Evolutionary conservation across 2,797 vertebrate genomes (phyloP).

Genomic region (Chaetodon trifasciatus): DNA sequence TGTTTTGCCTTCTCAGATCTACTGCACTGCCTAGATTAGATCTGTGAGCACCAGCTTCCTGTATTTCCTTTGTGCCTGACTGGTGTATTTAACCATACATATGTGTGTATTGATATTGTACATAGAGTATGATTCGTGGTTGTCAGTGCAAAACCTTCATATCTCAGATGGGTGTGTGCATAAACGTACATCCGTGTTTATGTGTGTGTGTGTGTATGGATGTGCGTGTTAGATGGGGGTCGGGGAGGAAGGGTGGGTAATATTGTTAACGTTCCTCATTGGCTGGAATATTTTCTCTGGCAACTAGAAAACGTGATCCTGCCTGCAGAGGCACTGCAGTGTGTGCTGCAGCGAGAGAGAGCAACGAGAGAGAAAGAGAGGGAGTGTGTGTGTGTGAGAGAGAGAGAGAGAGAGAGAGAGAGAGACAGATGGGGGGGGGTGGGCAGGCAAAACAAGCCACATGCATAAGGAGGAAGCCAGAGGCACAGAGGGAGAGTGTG

Average conservation of each 20-base stretch:
- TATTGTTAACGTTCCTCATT: conserved; percentile 73
- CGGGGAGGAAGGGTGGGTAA: conserved; percentile 39
- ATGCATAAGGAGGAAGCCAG: conserved; percentile 76
- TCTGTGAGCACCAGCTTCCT: conserved; percentile 52
- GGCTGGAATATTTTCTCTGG: conserved; percentile 83
- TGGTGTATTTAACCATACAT: conserved; percentile 32
- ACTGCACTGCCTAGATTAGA: conserved; percentile 45
- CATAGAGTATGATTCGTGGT: conserved; percentile 52
- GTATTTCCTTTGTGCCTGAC: conserved; percentile 50
- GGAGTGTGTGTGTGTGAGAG: conserved; percentile 58
- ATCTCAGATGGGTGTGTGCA: conserved; percentile 34
- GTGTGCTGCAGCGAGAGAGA: conserved; percentile 83
- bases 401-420: conserved; percentile 47
- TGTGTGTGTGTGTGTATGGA: conserved; percentile 29
- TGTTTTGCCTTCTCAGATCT: conserved; percentile 41
- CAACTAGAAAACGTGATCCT: conserved; percentile 84
- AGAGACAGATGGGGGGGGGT: conserved; percentile 30
- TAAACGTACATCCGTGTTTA: conserved; percentile 27
- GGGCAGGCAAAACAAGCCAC: conserved; percentile 66
- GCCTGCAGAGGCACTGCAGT: conserved; percentile 91
- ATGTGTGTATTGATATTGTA: conserved; percentile 22
- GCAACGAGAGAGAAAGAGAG: conserved; percentile 60
- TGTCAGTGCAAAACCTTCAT: conserved; percentile 32
- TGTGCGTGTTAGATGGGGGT: conserved; percentile 25
- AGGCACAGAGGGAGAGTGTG: conserved; percentile 62